Evolutionary conservation across 2,888 invertebrate species (phyloP), one percentile per base, ranked within the genome.

Genomic region (Cremastinae sp.): DNA sequence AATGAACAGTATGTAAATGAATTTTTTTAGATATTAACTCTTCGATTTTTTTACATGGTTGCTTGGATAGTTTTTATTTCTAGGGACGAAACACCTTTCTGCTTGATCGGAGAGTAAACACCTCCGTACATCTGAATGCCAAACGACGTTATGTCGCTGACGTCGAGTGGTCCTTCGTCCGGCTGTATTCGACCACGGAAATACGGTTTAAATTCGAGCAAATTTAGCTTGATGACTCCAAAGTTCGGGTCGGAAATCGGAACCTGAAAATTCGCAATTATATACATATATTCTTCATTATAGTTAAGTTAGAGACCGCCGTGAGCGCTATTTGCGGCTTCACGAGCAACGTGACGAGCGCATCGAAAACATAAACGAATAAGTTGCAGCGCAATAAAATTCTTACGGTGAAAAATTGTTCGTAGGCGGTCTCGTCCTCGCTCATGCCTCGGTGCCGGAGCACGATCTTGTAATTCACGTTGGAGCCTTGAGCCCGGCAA

Each of bases 71-170:
- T 92, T 83, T 93, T 92, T 22, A 93, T 91, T 89, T 93, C 93
- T 78, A 93, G 90, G 47, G 93, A 91, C 3, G 92, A 92, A 7
- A 92, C 91, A 69, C 94, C 94, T 82, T 90, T 91, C 83, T 94
- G 94, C 84, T 94, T 93, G 14, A 91, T 87, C 5, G 92, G 91
- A 79, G 91, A 90, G 84, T 94, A 94, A 75, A 94, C 93, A 10
- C 94, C 94, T 16, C 94, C 94, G 81, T 92, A 93, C 83, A 93
- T 91, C 90, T 94, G 94, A 49, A 94, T 86, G 4, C 93, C 94
- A 76, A 94, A 90, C 86, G 92, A 92, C 1, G 93, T 92, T 22
- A 94, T 91, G 81, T 92, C 91, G 0, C 91, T 88, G 51, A 90
- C 88, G 83, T 94, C 93, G 16, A 94, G 86, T 0, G 92, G 91